Evolutionary conservation across 1,140 invertebrate species (phyloP).

Genomic region (Octopus sinensis): DNA sequence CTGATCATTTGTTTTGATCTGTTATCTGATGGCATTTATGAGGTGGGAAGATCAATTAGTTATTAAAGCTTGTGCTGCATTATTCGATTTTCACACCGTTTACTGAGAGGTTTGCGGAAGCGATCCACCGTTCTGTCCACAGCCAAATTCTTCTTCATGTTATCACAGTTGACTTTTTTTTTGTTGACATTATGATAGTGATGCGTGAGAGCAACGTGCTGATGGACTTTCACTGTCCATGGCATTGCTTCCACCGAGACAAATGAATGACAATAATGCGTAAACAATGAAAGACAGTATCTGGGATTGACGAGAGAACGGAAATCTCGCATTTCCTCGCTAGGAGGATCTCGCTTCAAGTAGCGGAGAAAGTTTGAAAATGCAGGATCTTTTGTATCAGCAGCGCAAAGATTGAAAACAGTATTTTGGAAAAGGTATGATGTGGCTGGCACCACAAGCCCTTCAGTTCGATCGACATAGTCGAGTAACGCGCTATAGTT

Average conservation of each 20-base stretch:
- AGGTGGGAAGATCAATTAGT: too few relatives aligned
- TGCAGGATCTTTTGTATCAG: neutral
- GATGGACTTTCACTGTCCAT: conserved; percentile 7
- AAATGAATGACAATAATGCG: conserved; percentile 9
- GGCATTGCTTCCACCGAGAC: conserved; percentile 8
- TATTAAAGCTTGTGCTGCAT: neutral
- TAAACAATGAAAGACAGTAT: conserved; percentile 10
- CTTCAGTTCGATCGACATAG: conserved; percentile 4
- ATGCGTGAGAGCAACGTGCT: conserved; percentile 5
- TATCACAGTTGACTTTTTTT: conserved; percentile 1
- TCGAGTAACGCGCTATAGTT: conserved; percentile 4
- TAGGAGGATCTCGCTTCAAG: conserved; percentile 3
- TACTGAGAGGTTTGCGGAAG: neutral
- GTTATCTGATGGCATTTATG: too few relatives aligned
- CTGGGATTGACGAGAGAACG: neutral
- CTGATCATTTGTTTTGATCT: too few relatives aligned
- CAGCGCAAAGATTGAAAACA: neutral
- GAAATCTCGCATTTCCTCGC: conserved; percentile 10
- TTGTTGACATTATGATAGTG: neutral
- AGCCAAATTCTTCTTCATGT: conserved; percentile 2
- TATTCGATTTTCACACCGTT: neutral
- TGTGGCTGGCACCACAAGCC: neutral
- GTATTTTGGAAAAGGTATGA: conserved; percentile 1
- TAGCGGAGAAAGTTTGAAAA: conserved; percentile 11
- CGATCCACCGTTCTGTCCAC: conserved; percentile 6